A percentile compares a stretch with the other conserved stretches of the same genome.
These are phyloP conservation scores for Centropyge bicolor DNA, from an alignment of 2,797 vertebrate species.

Conservation along the genomic window DNA sequence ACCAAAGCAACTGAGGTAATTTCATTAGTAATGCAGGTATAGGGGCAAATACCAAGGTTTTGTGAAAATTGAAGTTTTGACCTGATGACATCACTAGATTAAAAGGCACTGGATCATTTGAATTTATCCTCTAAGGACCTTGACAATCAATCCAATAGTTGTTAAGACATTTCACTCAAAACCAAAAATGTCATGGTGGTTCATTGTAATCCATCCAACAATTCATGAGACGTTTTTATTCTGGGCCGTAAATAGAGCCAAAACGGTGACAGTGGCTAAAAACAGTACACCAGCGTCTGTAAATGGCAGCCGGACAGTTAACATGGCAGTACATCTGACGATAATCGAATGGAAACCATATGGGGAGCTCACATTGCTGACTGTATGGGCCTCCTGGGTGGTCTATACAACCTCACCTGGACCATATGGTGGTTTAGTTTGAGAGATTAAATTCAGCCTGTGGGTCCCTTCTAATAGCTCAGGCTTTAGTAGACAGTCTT, in stretches of 20 bases:
- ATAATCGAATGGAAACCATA: background rate
- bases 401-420: background rate
- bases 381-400: background rate
- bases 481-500: background rate
- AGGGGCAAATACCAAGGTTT: too few relatives aligned
- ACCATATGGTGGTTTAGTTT: slow-evolving; percentile 11
- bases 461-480: background rate
- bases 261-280: background rate
- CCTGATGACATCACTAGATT: too few relatives aligned
- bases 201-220: background rate
- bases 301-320: background rate
- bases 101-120: background rate
- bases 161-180: background rate
- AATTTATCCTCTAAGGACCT: background rate
- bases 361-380: background rate
- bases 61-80: background rate
- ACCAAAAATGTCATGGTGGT: background rate
- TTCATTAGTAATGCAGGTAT: background rate
- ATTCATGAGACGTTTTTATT: background rate
- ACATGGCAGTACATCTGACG: background rate
- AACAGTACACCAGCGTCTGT: background rate
- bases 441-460: background rate
- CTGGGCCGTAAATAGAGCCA: background rate
- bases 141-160: background rate
- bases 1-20: background rate